Conservation (phyloP, 1,140 invertebrate species). For the Phocides pigmalion region DNA sequence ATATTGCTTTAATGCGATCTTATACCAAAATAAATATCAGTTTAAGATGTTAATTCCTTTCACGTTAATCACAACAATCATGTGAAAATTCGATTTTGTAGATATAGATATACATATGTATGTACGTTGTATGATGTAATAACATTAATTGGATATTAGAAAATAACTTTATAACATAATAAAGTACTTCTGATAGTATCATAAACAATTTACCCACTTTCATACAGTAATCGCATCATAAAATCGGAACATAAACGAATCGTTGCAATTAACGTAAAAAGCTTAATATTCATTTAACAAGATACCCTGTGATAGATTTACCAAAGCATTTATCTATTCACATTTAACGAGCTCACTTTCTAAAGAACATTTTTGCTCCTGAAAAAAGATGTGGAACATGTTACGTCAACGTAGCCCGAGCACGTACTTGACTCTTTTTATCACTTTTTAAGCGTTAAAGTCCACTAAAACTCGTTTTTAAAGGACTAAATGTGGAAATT, state of each 20-base stretch:
- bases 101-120: no score
- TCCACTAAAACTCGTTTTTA: slow-evolving; percentile 32
- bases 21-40: not conserved
- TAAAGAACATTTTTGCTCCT: slow-evolving; percentile 28
- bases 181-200: no score
- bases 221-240: no score
- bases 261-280: slow-evolving; percentile 5
- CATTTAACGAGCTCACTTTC: slow-evolving; percentile 28
- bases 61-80: not conserved
- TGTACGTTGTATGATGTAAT: no score
- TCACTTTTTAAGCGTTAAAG: slow-evolving; percentile 34
- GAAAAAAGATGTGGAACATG: slow-evolving; percentile 34
- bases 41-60: not conserved
- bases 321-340: slow-evolving; percentile 30
- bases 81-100: no score
- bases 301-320: slow-evolving; percentile 22
- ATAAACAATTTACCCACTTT: no score
- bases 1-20: not conserved
- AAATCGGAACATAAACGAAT: not conserved
- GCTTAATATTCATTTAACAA: slow-evolving; percentile 7
- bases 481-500: slow-evolving; percentile 32
- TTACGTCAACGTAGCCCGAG: slow-evolving; percentile 28
- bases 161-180: no score
- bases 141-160: no score
- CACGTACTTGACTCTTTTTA: slow-evolving; percentile 35